Percentiles rank a stretch among this genome's conserved stretches.
Conservation (phyloP, 2,888 invertebrate species). For the Caenorhabditis sinica region DNA sequence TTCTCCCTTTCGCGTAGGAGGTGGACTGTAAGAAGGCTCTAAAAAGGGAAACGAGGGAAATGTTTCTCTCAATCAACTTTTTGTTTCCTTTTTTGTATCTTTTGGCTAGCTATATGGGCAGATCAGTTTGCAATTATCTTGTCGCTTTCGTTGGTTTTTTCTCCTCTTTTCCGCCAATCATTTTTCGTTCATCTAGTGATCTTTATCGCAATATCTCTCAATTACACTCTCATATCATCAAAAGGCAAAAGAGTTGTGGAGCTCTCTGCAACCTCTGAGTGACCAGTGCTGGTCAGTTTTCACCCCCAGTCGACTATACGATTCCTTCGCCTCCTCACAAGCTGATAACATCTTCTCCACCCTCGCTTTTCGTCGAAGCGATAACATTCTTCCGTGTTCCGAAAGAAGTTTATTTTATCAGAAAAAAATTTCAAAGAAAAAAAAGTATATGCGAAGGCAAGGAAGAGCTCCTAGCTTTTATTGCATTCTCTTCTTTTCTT, state of each 20-base stretch:
- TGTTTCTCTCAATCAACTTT: slow-evolving; percentile 18
- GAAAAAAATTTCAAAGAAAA: neutral
- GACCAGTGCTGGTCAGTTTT: slow-evolving; percentile 51
- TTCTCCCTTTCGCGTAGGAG: slow-evolving; percentile 13
- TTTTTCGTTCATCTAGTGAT: slow-evolving; percentile 34
- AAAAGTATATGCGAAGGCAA: neutral
- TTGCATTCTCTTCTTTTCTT: neutral
- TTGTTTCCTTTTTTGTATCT: slow-evolving; percentile 5
- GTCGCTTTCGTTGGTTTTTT: neutral
- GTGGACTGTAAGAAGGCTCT: slow-evolving; percentile 23
- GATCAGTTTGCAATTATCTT: neutral
- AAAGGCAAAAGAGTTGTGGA: slow-evolving; percentile 28
- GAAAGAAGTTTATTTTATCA: slow-evolving; percentile 32
- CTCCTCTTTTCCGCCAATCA: slow-evolving; percentile 18
- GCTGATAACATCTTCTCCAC: slow-evolving; percentile 57
- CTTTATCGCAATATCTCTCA: slow-evolving; percentile 30
- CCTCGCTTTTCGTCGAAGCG: slow-evolving; percentile 63
- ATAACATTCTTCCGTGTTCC: slow-evolving; percentile 62
- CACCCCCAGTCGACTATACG: slow-evolving; percentile 53
- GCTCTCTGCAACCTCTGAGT: slow-evolving; percentile 46
- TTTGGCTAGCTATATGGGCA: neutral
- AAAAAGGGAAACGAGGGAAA: slow-evolving; percentile 9
- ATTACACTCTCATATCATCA: slow-evolving; percentile 48
- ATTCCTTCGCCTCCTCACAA: slow-evolving; percentile 33
- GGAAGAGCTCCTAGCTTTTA: neutral